phyloP scores from a whole-genome alignment of 2,888 invertebrate genomes.

The Drosophila flavopinicola region DNA sequence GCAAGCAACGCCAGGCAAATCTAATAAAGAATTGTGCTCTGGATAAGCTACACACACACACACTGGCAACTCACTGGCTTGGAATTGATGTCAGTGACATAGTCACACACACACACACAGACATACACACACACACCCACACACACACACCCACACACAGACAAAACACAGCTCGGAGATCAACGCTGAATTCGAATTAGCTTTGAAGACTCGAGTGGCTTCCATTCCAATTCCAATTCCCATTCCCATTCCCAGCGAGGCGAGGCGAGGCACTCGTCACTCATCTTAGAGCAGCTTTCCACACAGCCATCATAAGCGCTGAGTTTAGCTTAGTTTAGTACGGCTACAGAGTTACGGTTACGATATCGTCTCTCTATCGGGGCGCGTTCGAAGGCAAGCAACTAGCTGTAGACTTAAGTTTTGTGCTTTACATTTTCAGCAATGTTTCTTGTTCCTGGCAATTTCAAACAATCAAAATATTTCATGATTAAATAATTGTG shows the following conservation, averaged over 20 bases:
- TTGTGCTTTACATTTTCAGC: not conserved
- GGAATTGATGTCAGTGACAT: slow-evolving; percentile 76
- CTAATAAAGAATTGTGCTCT: slow-evolving; percentile 51
- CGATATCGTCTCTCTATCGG: slow-evolving; percentile 23
- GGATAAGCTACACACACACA: slow-evolving; percentile 20
- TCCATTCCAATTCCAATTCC: slow-evolving; percentile 31
- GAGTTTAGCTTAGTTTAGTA: slow-evolving; percentile 73
- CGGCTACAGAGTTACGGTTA: slow-evolving; percentile 54
- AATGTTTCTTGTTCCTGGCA: not conserved
- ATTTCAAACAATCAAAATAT: not conserved
- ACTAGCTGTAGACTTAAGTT: not conserved
- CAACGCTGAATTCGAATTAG: slow-evolving; percentile 54
- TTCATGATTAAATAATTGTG: not conserved
- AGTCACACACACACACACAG: slow-evolving; percentile 37
- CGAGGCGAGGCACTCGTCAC: slow-evolving; percentile 17
- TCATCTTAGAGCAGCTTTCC: slow-evolving; percentile 42
- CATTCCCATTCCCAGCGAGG: slow-evolving; percentile 22
- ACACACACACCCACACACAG: slow-evolving; percentile 33
- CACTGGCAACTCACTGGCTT: slow-evolving; percentile 11
- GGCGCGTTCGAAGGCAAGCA: not conserved
- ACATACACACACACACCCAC: slow-evolving; percentile 1
- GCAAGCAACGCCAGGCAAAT: slow-evolving; percentile 52
- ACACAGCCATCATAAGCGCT: slow-evolving; percentile 29
- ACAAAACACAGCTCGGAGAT: slow-evolving; percentile 12
- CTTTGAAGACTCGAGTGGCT: slow-evolving; percentile 25